Percentiles rank a stretch among this genome's conserved stretches.
These are phyloP conservation scores for Pelagia noctiluca DNA, from an alignment of 30 jellyfish, hydroid and myxozoan genomes.

Conservation along the genomic window DNA sequence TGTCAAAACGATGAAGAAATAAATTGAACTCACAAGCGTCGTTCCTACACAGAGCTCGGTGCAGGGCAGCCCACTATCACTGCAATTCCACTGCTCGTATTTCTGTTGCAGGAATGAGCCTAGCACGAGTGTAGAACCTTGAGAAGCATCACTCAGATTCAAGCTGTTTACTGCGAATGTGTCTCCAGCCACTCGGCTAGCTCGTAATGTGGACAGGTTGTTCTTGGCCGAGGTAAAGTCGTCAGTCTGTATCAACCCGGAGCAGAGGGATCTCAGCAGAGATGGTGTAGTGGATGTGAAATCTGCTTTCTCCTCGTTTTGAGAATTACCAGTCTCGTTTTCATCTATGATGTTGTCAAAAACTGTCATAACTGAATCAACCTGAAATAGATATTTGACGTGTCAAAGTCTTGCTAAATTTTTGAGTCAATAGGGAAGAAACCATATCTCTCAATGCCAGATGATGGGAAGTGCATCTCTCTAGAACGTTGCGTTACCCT, in stretches of 20 bases:
- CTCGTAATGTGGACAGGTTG: conserved; percentile 56
- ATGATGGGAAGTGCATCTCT: too few relatives aligned
- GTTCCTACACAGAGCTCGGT: conserved; percentile 66
- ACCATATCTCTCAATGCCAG: not conserved
- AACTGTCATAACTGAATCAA: conserved; percentile 52
- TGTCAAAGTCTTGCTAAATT: too few relatives aligned
- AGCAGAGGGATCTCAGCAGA: conserved; percentile 59
- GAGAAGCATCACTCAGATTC: conserved; percentile 17
- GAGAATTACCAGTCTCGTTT: conserved; percentile 24
- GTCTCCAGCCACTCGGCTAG: conserved; percentile 45
- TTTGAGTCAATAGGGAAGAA: not conserved
- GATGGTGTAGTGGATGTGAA: conserved; percentile 61
- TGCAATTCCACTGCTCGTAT: conserved; percentile 68
- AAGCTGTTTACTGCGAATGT: conserved; percentile 31
- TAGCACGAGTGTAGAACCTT: conserved; percentile 29
- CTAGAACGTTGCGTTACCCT: too few relatives aligned
- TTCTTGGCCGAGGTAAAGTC: conserved; percentile 40
- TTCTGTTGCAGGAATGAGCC: conserved; percentile 28
- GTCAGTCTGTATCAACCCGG: conserved; percentile 23
- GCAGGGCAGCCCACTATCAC: conserved; percentile 55
- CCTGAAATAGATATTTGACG: conserved; percentile 24
- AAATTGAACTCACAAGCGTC: conserved; percentile 25
- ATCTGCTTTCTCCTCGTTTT: conserved; percentile 31
- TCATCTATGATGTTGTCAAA: conserved; percentile 67
- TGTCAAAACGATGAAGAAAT: not conserved